phyloP scores from a whole-genome alignment of 2,797 vertebrate genomes.

The Podarcis siculus region DNA sequence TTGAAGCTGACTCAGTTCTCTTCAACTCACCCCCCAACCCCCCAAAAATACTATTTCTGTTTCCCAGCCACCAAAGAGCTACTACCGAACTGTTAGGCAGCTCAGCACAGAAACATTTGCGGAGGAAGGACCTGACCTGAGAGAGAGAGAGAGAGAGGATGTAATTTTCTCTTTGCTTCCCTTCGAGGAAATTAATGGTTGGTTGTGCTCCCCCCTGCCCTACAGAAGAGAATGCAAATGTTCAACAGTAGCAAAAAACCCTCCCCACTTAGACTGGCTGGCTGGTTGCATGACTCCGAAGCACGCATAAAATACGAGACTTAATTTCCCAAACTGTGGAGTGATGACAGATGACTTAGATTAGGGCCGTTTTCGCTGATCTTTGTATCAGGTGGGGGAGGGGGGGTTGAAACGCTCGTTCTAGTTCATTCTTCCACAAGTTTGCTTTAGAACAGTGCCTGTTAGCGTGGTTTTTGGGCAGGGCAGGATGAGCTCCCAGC shows the following conservation, averaged over 20 bases:
- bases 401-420: constrained; percentile 8
- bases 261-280: constrained; percentile 32
- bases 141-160: not conserved
- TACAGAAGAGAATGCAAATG: constrained; percentile 36
- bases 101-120: too few species aligned
- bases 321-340: constrained; percentile 1
- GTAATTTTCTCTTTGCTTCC: not conserved
- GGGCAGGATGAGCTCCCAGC: not conserved
- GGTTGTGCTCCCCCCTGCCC: too few species aligned
- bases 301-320: constrained; percentile 38
- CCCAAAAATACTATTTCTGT: constrained; percentile 50
- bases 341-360: constrained; percentile 5
- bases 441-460: constrained; percentile 57
- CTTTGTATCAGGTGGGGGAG: not conserved
- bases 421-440: not conserved
- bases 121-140: not conserved
- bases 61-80: not conserved
- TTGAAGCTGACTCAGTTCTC: too few species aligned
- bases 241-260: constrained; percentile 25
- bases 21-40: too few species aligned
- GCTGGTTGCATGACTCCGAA: constrained; percentile 68
- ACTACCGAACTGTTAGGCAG: not conserved
- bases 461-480: not conserved
- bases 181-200: not conserved
- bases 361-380: constrained; percentile 26